These are phyloP conservation scores for Schizaphis graminum DNA, from an alignment of 2,888 invertebrate species.

Conservation along the genomic window DNA sequence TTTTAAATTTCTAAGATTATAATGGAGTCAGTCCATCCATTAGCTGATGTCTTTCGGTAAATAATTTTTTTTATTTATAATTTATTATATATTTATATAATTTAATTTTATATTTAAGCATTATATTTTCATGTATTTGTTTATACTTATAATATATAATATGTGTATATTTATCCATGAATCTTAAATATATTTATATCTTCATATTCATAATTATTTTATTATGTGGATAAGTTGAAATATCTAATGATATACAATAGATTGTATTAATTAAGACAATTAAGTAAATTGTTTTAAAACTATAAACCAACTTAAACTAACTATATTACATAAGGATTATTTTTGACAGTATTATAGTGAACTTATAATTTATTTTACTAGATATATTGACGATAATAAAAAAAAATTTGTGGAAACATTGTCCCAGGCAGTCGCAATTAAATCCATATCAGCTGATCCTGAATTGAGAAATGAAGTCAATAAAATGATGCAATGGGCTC, in stretches of 20 bases:
- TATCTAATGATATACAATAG: background rate
- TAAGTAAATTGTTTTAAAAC: background rate
- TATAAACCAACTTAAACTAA: background rate
- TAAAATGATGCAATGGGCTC: conserved; percentile 89
- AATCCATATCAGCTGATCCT: conserved; percentile 94
- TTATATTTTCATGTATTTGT: background rate
- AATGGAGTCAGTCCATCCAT: background rate
- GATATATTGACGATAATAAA: conserved; percentile 85
- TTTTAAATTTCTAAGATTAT: background rate
- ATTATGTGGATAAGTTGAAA: background rate
- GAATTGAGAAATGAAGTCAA: conserved; percentile 84
- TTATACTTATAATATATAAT: background rate
- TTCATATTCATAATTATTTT: background rate
- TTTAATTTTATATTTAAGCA: background rate
- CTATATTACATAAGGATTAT: background rate
- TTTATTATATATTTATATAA: background rate
- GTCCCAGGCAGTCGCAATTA: conserved; percentile 90
- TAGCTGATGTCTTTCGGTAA: background rate
- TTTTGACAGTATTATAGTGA: background rate
- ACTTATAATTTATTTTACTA: conserved; percentile 70
- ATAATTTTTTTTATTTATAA: background rate
- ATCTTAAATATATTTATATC: background rate
- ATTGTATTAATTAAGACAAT: background rate
- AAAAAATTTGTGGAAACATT: conserved; percentile 83
- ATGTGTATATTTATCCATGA: background rate